Base-by-base conservation (phyloP, 2,888 invertebrate genomes). In the Hydriomena furcata region DNA sequence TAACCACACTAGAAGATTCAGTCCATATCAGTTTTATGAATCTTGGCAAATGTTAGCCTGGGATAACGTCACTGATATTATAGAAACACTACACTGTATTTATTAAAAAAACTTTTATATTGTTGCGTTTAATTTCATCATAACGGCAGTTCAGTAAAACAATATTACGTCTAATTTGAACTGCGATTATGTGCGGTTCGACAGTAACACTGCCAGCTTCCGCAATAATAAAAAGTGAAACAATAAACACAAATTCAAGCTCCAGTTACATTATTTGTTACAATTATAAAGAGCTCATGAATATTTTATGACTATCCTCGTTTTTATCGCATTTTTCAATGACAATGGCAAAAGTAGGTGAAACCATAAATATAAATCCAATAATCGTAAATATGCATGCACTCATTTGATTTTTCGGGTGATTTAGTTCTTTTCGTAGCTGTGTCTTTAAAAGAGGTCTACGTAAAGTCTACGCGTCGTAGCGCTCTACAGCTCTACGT, bases 371-470 rank as follows among this genome's bases (percentile, higher is more conserved):
- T n/a, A n/a, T n/a, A n/a, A n/a, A n/a, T n/a, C n/a, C n/a, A n/a
- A n/a, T n/a, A n/a, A n/a, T n/a, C n/a, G n/a, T n/a, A n/a, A n/a
- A n/a, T n/a, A n/a, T n/a, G n/a, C n/a, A n/a, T n/a, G n/a, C n/a
- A n/a, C n/a, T n/a, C n/a, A n/a, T n/a, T n/a, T n/a, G n/a, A n/a
- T n/a, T n/a, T n/a, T n/a, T n/a, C n/a, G n/a, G n/a, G n/a, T n/a
- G n/a, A n/a, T n/a, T n/a, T n/a, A n/a, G n/a, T 5, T 25, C 17
- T 31, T 20, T 11, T 5, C 6, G 32, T 34, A 52, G 47, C 41
- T 37, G 43, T 37, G 43, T 21, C 28, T 52, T 54, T 57, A 54
- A 53, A 44, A 37, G 46, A 47, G 48, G 37, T 46, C 59, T 58
- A 58, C 50, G 52, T 11, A 34, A 12, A 2, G 31, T 25, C 50